Conservation (phyloP, 2,888 invertebrate species). For the Agonopterix heracliana region DNA sequence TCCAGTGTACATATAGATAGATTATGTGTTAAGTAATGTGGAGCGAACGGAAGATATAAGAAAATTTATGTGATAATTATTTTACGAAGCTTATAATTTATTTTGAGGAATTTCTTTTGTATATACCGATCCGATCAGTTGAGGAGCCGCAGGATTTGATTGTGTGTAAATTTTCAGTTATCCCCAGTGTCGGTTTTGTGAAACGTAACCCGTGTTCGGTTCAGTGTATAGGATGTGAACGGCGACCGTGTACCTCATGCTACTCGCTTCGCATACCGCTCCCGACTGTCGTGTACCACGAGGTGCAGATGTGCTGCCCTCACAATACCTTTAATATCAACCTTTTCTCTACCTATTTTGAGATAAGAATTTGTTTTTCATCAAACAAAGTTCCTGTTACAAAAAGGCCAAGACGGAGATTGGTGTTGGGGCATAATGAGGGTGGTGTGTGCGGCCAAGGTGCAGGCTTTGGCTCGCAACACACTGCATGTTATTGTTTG, state of each 20-base stretch:
- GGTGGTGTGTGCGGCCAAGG: slow-evolving; percentile 7
- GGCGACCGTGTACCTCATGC: slow-evolving; percentile 55
- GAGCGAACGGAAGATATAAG: slow-evolving; percentile 59
- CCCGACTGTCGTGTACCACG: slow-evolving; percentile 58
- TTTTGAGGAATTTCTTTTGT: slow-evolving; percentile 71
- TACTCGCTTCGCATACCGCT: slow-evolving; percentile 64
- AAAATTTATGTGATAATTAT: slow-evolving; percentile 76
- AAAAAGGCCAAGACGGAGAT: neutral
- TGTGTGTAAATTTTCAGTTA: slow-evolving; percentile 44
- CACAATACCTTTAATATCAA: slow-evolving; percentile 21
- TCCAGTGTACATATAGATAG: slow-evolving; percentile 60
- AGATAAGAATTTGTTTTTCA: neutral
- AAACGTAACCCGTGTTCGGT: slow-evolving; percentile 46
- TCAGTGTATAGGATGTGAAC: slow-evolving; percentile 52
- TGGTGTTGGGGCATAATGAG: neutral
- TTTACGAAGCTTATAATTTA: slow-evolving; percentile 75
- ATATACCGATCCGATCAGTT: slow-evolving; percentile 53
- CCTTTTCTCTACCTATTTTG: slow-evolving; percentile 8
- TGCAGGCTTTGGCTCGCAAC: neutral
- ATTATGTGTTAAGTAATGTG: slow-evolving; percentile 66
- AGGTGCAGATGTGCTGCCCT: slow-evolving; percentile 35
- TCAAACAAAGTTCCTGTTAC: neutral
- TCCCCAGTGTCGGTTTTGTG: slow-evolving; percentile 46
- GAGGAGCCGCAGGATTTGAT: slow-evolving; percentile 34
- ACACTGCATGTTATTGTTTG: slow-evolving; percentile 58